These are phyloP conservation scores for Saguinus imperator DNA, from an alignment of 2,113 vertebrate species.

Conservation along the genomic window DNA sequence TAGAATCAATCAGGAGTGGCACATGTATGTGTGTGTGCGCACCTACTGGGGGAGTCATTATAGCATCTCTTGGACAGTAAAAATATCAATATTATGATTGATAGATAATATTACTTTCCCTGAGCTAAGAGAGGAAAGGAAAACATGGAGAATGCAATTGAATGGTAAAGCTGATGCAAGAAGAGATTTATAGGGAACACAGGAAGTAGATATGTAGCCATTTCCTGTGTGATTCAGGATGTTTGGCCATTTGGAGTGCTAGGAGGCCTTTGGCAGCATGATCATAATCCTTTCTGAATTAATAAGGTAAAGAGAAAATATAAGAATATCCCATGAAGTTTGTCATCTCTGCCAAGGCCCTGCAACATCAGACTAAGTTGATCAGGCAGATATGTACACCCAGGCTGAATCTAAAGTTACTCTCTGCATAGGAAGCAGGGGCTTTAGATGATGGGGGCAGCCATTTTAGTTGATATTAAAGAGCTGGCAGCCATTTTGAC, in stretches of 20 bases:
- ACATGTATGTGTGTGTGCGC: background rate
- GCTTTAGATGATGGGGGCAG: background rate
- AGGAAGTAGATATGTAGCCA: background rate
- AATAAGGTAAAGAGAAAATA: background rate
- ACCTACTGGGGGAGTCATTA: background rate
- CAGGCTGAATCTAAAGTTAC: background rate
- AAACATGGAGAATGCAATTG: background rate
- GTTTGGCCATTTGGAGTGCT: background rate
- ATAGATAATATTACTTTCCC: background rate
- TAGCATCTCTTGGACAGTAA: background rate
- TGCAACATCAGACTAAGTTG: background rate
- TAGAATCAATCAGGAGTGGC: background rate
- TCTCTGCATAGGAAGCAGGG: background rate
- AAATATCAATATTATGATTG: background rate
- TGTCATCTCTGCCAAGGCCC: background rate
- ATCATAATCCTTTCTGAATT: background rate
- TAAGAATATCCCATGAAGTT: background rate
- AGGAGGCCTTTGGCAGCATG: background rate
- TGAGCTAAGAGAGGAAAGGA: background rate
- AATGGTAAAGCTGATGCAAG: background rate
- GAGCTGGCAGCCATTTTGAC: background rate
- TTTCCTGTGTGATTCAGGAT: background rate
- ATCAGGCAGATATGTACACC: background rate
- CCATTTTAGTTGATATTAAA: background rate
- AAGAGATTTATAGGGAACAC: background rate